Evolutionary conservation across 2,113 vertebrate genomes (phyloP).

Genomic region (Bubalus kerabau): DNA sequence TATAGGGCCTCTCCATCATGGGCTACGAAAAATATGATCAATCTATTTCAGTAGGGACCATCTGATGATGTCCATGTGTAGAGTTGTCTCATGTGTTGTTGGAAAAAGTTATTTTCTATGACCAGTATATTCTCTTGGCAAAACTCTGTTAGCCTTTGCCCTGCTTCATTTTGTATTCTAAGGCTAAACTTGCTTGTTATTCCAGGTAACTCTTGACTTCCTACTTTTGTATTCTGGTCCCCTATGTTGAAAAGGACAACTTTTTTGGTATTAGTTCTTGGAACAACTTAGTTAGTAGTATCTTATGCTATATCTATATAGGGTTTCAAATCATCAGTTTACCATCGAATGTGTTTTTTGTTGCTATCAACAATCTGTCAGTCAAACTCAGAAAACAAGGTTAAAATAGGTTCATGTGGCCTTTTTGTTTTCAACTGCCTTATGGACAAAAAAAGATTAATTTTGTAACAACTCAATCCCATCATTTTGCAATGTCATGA

Average conservation of each 20-base stretch:
- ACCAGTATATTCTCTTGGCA: not conserved
- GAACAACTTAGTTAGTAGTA: not conserved
- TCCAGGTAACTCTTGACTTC: not conserved
- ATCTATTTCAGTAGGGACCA: not conserved
- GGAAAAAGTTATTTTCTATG: not conserved
- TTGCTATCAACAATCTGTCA: not conserved
- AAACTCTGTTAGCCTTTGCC: not conserved
- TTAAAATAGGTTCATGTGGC: not conserved
- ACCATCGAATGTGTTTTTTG: not conserved
- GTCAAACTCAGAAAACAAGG: not conserved
- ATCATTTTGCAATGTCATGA: not conserved
- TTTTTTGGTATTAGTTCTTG: not conserved
- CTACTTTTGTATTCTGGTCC: not conserved
- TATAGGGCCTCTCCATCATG: not conserved
- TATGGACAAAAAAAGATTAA: not conserved
- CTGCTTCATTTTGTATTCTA: not conserved
- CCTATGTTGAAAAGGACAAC: not conserved
- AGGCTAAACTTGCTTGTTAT: not conserved
- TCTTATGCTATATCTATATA: not conserved
- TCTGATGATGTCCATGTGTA: not conserved
- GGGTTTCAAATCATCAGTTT: not conserved
- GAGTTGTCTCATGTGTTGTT: not conserved
- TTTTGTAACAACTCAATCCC: not conserved
- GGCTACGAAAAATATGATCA: not conserved
- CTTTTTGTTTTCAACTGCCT: not conserved